Evolutionary conservation across 2,888 invertebrate species (phyloP), one percentile per base, ranked within the genome.

Genomic region (Congeria kusceri): DNA sequence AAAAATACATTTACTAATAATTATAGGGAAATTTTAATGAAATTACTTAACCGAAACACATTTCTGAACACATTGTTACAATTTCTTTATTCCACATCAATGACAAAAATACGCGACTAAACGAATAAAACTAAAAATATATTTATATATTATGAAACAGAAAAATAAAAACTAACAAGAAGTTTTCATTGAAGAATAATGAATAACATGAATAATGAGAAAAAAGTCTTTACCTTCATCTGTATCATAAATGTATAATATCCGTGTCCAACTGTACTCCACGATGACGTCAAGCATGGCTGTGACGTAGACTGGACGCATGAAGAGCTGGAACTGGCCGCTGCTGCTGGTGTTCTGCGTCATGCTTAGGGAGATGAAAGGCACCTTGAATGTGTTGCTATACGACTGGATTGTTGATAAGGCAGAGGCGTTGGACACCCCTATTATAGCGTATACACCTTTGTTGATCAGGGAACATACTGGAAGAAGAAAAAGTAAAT

Each of bases 351-450:
- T 76, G 63, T 86, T 86, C 57, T 88, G 88, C 18, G 89, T 80
- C 71, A 85, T 84, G 18, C 87, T 86, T 4, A 89, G 77, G 32
- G 86, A 84, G 20, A 90, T 76, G 63, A 89, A 88, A 58, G 89
- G 90, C 70, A 89, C 84, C 75, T 88, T 73, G 70, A 90, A 90
- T 3, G 86, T 86, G 70, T 87, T 86, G 75, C 89, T 89, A 77
- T 89, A 90, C 0, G 90, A 90, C 74, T 90, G 89, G 49, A 90
- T 87, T 25, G 90, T 90, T n/a, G 88, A 83, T 69, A 89, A 84
- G 61, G 89, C 87, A 11, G 88, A 90, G 27, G 86, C 86, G 65
- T 88, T 87, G 23, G 86, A 88, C 18, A 89, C 80, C 1, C 88
- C 90, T 18, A 90, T 78, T 44, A 90, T 88, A 28, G 86, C 88